A percentile compares a stretch with the other conserved stretches of the same genome.
These are phyloP conservation scores for Nowickia ferox DNA, from an alignment of 2,888 invertebrate genomes.

Conservation along the genomic window DNA sequence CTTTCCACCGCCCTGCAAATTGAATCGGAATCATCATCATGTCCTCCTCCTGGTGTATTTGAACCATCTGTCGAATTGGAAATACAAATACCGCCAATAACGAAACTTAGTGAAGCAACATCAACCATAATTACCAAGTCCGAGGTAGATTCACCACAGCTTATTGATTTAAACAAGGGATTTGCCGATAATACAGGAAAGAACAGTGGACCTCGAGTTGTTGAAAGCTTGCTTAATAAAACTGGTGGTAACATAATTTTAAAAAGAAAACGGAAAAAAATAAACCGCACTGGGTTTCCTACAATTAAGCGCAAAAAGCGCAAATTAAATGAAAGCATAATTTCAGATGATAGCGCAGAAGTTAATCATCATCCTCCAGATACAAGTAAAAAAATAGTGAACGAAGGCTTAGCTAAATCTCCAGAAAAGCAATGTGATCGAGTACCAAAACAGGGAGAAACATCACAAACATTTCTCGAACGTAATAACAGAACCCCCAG, in stretches of 20 bases:
- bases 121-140: slow-evolving; percentile 83
- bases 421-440: slow-evolving; percentile 84
- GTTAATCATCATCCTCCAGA: slow-evolving; percentile 40
- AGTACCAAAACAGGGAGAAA: slow-evolving; percentile 88
- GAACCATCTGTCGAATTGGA: slow-evolving; percentile 88
- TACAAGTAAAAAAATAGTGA: slow-evolving; percentile 26
- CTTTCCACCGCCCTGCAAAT: slow-evolving; percentile 73
- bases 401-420: not conserved
- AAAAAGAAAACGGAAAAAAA: slow-evolving; percentile 88
- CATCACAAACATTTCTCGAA: slow-evolving; percentile 87
- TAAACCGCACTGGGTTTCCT: slow-evolving; percentile 95
- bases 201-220: slow-evolving; percentile 76
- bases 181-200: slow-evolving; percentile 71
- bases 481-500: slow-evolving; percentile 84
- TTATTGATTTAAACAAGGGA: slow-evolving; percentile 76
- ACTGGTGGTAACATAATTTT: slow-evolving; percentile 82
- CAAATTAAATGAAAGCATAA: slow-evolving; percentile 80
- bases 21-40: slow-evolving; percentile 74
- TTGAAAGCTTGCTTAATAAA: slow-evolving; percentile 81
- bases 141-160: slow-evolving; percentile 83
- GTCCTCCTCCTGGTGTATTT: slow-evolving; percentile 88
- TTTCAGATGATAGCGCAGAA: slow-evolving; percentile 66
- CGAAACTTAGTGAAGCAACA: slow-evolving; percentile 83
- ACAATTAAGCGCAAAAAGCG: slow-evolving; percentile 92
- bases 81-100: slow-evolving; percentile 86